Evolutionary conservation across 2,797 vertebrate genomes (phyloP).

Genomic region (Cygnus olor): DNA sequence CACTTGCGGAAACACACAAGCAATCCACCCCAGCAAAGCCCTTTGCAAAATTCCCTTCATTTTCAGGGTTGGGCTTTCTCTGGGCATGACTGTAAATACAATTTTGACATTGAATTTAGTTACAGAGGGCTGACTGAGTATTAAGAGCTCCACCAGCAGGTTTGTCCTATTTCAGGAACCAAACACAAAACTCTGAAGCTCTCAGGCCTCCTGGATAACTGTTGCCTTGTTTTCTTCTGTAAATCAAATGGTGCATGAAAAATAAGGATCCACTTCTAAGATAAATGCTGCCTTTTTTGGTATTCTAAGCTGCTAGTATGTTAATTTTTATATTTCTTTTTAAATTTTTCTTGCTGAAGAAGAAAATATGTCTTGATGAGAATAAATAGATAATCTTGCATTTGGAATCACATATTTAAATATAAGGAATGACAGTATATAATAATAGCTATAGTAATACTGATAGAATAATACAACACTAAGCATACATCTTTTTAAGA

Average conservation of each 20-base stretch:
- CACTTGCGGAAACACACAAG: fast-evolving
- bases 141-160: background rate
- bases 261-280: background rate
- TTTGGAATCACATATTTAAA: background rate
- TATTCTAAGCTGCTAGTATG: background rate
- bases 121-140: background rate
- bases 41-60: background rate
- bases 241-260: background rate
- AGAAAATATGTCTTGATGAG: background rate
- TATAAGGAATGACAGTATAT: background rate
- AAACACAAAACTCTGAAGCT: background rate
- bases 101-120: background rate
- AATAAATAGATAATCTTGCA: background rate
- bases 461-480: background rate
- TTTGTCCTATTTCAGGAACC: fast-evolving
- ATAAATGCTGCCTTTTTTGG: background rate
- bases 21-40: background rate
- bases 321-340: background rate
- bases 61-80: background rate
- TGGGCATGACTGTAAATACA: too few relatives aligned
- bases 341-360: background rate
- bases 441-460: background rate
- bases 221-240: background rate
- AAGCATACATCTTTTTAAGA: background rate
- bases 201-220: background rate